These are phyloP conservation scores for Lemur catta DNA, from an alignment of 2,797 vertebrate genomes.

Conservation along the genomic window DNA sequence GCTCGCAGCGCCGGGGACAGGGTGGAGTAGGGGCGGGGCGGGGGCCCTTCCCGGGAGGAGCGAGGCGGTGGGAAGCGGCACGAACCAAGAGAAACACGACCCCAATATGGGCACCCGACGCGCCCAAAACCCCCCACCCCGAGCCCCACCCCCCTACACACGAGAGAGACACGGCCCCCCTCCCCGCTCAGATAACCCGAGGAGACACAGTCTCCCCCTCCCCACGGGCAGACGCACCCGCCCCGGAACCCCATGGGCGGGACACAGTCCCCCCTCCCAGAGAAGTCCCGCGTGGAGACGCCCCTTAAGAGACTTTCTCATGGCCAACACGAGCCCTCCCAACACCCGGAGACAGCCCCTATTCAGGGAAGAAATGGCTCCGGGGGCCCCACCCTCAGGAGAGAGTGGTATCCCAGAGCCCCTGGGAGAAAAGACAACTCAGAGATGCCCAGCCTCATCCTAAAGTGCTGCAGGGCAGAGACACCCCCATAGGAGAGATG, in stretches of 20 bases:
- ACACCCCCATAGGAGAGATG: constrained; percentile 31
- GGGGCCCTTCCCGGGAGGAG: constrained; percentile 81
- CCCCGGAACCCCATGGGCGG: constrained; percentile 59
- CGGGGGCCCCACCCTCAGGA: constrained; percentile 50
- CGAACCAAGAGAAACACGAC: constrained; percentile 79
- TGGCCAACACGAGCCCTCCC: constrained; percentile 58
- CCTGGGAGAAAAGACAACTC: constrained; percentile 61
- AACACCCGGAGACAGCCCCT: constrained; percentile 53
- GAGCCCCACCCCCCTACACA: constrained; percentile 60
- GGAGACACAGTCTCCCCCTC: constrained; percentile 77
- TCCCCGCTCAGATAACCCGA: constrained; percentile 68
- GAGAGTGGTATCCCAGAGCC: constrained; percentile 48
- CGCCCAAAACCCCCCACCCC: constrained; percentile 65
- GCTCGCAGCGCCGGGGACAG: constrained; percentile 87
- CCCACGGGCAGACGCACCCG: constrained; percentile 75
- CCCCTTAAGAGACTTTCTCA: constrained; percentile 71
- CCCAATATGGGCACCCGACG: constrained; percentile 67
- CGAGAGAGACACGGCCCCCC: constrained; percentile 78
- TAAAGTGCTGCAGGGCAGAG: constrained; percentile 66
- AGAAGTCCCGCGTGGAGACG: constrained; percentile 72
- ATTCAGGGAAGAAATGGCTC: constrained; percentile 65
- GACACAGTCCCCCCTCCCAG: constrained; percentile 70
- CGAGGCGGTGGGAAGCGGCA: constrained; percentile 84
- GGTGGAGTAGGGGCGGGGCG: constrained; percentile 44
- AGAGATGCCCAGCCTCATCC: constrained; percentile 55